phyloP scores from a whole-genome alignment of 2,888 invertebrate species.

The Polydrusus pterygomalis region DNA sequence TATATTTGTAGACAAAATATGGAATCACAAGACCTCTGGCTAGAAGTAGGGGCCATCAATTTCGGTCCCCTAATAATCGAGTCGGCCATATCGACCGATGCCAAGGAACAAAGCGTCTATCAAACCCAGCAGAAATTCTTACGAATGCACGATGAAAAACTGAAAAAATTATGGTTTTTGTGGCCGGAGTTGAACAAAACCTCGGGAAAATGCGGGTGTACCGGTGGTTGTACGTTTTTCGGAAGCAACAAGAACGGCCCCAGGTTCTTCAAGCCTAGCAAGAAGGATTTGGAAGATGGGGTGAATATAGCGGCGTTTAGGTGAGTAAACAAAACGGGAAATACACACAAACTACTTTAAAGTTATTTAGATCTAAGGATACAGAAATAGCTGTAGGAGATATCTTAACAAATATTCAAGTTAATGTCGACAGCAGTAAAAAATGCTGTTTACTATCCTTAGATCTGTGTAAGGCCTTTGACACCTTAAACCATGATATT shows the following conservation, averaged over 20 bases:
- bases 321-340: too few species aligned
- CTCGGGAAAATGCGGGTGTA: slow-evolving; percentile 90
- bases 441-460: too few species aligned
- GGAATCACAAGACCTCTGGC: slow-evolving; percentile 84
- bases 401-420: too few species aligned
- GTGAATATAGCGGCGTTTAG: slow-evolving; percentile 88
- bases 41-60: slow-evolving; percentile 93
- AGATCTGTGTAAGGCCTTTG: too few species aligned
- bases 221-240: slow-evolving; percentile 96
- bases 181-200: slow-evolving; percentile 86
- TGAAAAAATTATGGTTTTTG: slow-evolving; percentile 94
- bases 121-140: slow-evolving; percentile 87
- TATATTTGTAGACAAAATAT: slow-evolving; percentile 59
- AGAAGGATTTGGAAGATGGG: slow-evolving; percentile 87
- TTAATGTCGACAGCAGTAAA: too few species aligned
- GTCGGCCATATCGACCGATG: slow-evolving; percentile 85
- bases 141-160: slow-evolving; percentile 87
- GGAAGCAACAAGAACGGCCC: slow-evolving; percentile 93
- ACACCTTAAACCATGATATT: too few species aligned
- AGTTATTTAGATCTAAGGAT: too few species aligned
- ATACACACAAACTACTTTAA: too few species aligned
- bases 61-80: slow-evolving; percentile 93
- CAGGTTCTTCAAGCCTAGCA: slow-evolving; percentile 90
- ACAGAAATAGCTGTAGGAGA: too few species aligned
- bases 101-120: slow-evolving; percentile 84